Evolutionary conservation across 2,113 vertebrate species (phyloP), one percentile per base, ranked within the genome.

Genomic region (Upupa epops): DNA sequence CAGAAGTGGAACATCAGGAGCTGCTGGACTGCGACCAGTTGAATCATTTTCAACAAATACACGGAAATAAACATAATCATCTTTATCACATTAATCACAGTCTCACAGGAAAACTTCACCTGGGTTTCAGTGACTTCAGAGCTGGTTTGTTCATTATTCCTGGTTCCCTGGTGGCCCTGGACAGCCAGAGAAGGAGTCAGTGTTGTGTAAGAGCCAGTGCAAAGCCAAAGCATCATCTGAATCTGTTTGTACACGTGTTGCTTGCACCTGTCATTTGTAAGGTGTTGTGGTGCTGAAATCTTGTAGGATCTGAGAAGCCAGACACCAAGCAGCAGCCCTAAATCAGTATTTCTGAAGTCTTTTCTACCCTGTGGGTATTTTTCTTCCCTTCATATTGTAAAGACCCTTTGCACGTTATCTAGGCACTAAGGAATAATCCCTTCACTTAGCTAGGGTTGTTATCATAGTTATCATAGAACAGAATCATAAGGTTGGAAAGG

Each of bases 11-110:
- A 89, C 77, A 83, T 83, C 83, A 84, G 86, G 80, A 90, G 70
- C 70, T 17, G 12, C 86, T 92, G 91, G 59, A 45, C 77, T 68
- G 86, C 92, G 86, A 95, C 86, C 74, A 71, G 59, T 4, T 56
- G 52, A 82, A 79, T 91, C 70, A 90, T 87, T 87, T 83, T 87
- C 56, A 63, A n/a, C 68, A 87, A 92, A 92, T 51, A 76, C 59
- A 76, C 12, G 55, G 74, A 93, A 96, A 94, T 93, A 95, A 87
- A 80, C 86, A 83, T 68, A 37, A 93, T 64, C 42, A 92, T 77
- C 81, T 70, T 91, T 65, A 94, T 73, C 8, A 1, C 78, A 76
- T 87, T 90, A 87, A 94, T 94, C 84, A 81, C 36, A 11, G 68
- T 48, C 83, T 66, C 31, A 1, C 21, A 86, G 81, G 86, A 82